Percentiles rank a stretch among this genome's conserved stretches.
Evolutionary conservation across 2,113 vertebrate genomes (phyloP).

Genomic region (Chloropsis hardwickii): DNA sequence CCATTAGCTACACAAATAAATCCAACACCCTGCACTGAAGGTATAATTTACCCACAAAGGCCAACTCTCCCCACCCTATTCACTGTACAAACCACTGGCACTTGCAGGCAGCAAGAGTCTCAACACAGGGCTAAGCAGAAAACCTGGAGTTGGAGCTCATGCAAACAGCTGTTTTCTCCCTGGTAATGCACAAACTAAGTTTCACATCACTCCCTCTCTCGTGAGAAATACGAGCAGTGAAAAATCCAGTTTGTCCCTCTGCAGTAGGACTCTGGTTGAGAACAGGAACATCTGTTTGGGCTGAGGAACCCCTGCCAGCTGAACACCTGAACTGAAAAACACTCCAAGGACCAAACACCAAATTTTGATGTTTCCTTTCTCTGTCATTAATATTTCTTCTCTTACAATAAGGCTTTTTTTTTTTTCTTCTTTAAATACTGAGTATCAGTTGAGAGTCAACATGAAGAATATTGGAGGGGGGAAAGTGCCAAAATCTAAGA

Average conservation of each 20-base stretch:
- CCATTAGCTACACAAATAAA: background rate
- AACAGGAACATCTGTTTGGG: conserved; percentile 14
- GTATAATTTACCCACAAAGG: background rate
- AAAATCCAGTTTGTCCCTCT: background rate
- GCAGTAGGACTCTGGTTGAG: background rate
- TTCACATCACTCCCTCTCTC: conserved; percentile 1
- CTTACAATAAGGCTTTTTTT: background rate
- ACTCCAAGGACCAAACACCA: background rate
- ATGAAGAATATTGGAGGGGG: background rate
- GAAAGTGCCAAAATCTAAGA: background rate
- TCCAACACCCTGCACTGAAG: background rate
- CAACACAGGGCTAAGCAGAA: background rate
- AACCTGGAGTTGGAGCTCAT: background rate
- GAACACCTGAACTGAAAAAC: background rate
- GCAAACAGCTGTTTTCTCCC: conserved; percentile 47
- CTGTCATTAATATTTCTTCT: background rate
- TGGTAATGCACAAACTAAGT: background rate
- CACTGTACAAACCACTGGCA: fast-evolving
- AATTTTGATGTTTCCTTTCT: background rate
- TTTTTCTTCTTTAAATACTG: background rate
- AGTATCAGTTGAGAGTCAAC: fast-evolving
- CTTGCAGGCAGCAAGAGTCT: background rate
- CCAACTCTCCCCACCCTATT: background rate
- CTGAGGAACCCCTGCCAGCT: background rate
- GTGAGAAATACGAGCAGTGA: background rate